A percentile compares a stretch with the other conserved stretches of the same genome.
Conservation (phyloP, 2,113 vertebrate species). For the Uropsilus gracilis region DNA sequence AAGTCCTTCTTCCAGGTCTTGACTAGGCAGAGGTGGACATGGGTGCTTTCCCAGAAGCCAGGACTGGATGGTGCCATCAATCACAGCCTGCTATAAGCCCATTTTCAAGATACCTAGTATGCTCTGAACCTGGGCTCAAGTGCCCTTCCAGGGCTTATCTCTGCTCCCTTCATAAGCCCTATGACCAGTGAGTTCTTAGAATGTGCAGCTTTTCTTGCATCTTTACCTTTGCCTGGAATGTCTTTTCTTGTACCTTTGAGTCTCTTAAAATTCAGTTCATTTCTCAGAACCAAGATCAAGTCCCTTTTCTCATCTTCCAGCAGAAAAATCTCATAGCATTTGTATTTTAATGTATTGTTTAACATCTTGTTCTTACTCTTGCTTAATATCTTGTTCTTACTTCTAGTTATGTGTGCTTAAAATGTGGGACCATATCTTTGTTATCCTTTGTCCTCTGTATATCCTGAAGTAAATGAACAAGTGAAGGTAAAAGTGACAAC, state of each 20-base stretch:
- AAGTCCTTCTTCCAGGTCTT: neutral
- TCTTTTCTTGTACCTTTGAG: neutral
- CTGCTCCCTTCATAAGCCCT: neutral
- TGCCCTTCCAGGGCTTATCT: neutral
- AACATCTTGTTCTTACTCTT: neutral
- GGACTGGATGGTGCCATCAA: neutral
- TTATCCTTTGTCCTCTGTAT: neutral
- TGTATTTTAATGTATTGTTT: neutral
- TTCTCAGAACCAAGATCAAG: neutral
- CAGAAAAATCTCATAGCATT: neutral
- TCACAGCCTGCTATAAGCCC: neutral
- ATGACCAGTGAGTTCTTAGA: neutral
- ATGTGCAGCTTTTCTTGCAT: neutral
- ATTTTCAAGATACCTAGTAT: neutral
- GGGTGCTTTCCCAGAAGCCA: neutral
- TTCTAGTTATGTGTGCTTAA: neutral
- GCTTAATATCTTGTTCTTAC: neutral
- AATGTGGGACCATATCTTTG: neutral
- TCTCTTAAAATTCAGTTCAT: neutral
- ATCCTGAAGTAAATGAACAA: neutral
- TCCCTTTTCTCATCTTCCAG: neutral
- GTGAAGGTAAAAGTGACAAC: neutral
- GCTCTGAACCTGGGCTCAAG: neutral
- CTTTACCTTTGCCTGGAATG: neutral
- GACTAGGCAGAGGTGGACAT: neutral